Percentiles rank a stretch among this genome's conserved stretches.
Evolutionary conservation across 2,113 vertebrate genomes (phyloP).

Genomic region (Oncorhynchus mykiss): DNA sequence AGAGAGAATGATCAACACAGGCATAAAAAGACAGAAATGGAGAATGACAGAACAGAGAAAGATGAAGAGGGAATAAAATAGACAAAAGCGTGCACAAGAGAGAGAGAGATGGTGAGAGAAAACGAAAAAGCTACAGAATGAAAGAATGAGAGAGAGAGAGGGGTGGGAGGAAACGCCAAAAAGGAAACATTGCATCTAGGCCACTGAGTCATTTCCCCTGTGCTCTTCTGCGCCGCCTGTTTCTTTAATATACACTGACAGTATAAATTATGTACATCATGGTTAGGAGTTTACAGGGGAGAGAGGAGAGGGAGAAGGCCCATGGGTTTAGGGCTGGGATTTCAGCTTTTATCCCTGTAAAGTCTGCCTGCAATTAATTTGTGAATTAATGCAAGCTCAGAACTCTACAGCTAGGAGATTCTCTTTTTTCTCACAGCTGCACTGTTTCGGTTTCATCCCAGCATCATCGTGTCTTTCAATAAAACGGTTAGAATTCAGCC

Average conservation of each 20-base stretch:
- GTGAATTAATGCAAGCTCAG: slow-evolving; percentile 66
- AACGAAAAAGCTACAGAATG: not conserved
- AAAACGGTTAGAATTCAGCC: not conserved
- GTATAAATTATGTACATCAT: slow-evolving; percentile 73
- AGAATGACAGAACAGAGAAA: too few relatives aligned
- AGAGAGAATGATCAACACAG: slow-evolving; percentile 20
- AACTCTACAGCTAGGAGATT: slow-evolving; percentile 30
- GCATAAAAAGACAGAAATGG: not conserved
- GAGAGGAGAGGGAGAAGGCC: slow-evolving; percentile 32
- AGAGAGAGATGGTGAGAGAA: not conserved
- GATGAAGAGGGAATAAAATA: too few relatives aligned
- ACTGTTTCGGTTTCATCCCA: slow-evolving; percentile 19
- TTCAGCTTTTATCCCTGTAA: slow-evolving; percentile 65
- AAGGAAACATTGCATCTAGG: slow-evolving; percentile 66
- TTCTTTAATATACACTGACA: slow-evolving; percentile 59
- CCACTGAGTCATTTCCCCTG: slow-evolving; percentile 70
- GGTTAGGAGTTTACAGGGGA: slow-evolving; percentile 48
- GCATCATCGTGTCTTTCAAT: slow-evolving; percentile 32
- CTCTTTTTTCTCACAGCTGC: slow-evolving; percentile 50
- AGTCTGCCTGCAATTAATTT: slow-evolving; percentile 66
- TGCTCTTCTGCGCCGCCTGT: slow-evolving; percentile 20
- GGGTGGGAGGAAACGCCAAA: slow-evolving; percentile 50
- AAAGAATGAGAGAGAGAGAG: slow-evolving; percentile 19
- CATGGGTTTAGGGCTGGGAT: slow-evolving; percentile 56
- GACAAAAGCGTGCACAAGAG: not conserved